Conservation (phyloP, 2,888 invertebrate species). For the Keiferia lycopersicella region DNA sequence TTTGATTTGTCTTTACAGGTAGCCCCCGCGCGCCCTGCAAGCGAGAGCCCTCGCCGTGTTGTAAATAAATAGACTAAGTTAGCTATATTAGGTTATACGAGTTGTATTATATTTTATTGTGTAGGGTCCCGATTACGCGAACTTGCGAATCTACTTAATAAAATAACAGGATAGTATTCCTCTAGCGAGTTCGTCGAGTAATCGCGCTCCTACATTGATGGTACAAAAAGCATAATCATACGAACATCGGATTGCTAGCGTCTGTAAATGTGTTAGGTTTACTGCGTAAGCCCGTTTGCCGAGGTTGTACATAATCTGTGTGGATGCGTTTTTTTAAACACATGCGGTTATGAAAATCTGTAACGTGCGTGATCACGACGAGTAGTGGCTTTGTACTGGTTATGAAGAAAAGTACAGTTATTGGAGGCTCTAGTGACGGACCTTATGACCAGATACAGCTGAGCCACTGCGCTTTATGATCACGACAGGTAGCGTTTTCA, state of each 20-base stretch:
- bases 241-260: constrained; percentile 36
- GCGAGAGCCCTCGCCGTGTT: constrained; percentile 31
- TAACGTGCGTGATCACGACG: not conserved
- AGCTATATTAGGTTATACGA: constrained; percentile 33
- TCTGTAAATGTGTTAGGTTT: constrained; percentile 40
- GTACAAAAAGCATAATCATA: constrained; percentile 74
- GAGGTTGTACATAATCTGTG: constrained; percentile 24
- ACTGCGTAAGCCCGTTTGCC: not conserved
- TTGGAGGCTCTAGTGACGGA: too few species aligned
- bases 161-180: not conserved
- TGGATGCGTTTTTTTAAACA: not conserved
- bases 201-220: constrained; percentile 61
- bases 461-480: too few species aligned
- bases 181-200: constrained; percentile 45
- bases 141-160: constrained; percentile 37
- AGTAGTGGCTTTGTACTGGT: too few species aligned
- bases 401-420: too few species aligned
- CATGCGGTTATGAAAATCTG: not conserved
- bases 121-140: constrained; percentile 67
- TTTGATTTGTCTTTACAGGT: constrained; percentile 22
- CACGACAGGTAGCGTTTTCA: not conserved
- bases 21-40: constrained; percentile 21
- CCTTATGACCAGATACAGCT: too few species aligned
- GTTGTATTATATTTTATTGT: constrained; percentile 55
- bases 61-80: constrained; percentile 47